A percentile compares a stretch with the other conserved stretches of the same genome.
Evolutionary conservation across 2,888 invertebrate species (phyloP).

Genomic region (Elysia crispata): DNA sequence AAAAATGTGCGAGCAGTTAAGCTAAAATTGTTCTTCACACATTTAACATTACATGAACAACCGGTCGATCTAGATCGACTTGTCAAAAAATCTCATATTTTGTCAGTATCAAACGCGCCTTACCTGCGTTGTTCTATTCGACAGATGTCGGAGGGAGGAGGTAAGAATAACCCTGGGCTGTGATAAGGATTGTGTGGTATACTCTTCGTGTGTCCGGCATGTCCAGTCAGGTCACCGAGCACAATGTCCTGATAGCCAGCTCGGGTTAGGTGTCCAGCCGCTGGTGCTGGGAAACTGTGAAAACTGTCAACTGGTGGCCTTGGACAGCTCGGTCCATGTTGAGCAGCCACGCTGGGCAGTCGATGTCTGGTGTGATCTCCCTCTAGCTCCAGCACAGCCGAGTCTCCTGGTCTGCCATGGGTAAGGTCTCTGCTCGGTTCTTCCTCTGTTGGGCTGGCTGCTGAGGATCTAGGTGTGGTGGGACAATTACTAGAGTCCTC

Average conservation of each 20-base stretch:
- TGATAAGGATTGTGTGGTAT: background rate
- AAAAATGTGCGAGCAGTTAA: no score
- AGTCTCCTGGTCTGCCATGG: constrained; percentile 16
- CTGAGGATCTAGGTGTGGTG: constrained; percentile 22
- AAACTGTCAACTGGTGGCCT: background rate
- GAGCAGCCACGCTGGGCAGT: background rate
- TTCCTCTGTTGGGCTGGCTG: constrained; percentile 5
- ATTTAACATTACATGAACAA: no score
- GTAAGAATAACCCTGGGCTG: no score
- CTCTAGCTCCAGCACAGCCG: background rate
- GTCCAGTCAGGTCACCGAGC: background rate
- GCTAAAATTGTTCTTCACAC: no score
- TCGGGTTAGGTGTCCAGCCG: background rate
- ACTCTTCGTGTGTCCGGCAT: background rate
- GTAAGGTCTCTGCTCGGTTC: constrained; percentile 7
- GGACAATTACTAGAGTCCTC: no score
- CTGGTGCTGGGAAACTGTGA: background rate
- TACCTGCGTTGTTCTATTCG: no score
- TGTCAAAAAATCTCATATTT: no score
- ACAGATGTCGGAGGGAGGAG: no score
- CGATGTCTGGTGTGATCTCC: background rate
- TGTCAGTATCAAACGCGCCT: no score
- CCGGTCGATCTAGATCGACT: no score
- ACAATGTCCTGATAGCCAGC: background rate
- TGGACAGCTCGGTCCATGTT: background rate